phyloP scores from a whole-genome alignment of 2,113 vertebrate species.

The Phylloscopus trochiloides region DNA sequence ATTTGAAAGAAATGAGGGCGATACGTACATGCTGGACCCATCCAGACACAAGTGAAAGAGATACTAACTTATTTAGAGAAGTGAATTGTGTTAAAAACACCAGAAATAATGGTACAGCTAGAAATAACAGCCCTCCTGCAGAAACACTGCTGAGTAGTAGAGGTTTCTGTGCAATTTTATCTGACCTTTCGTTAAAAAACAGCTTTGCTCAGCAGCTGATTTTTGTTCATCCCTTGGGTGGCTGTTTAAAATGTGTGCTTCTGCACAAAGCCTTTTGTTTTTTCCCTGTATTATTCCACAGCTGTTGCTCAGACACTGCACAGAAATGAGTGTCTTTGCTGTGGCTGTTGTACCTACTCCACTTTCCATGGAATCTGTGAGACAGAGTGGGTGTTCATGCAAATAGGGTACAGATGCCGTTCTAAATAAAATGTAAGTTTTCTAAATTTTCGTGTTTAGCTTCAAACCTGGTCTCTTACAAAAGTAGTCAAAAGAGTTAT shows the following conservation, averaged over 20 bases:
- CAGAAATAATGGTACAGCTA: not conserved
- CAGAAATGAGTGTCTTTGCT: not conserved
- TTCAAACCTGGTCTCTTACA: not conserved
- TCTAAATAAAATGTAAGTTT: not conserved
- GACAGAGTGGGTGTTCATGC: not conserved
- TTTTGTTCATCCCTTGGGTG: conserved; percentile 13
- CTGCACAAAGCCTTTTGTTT: not conserved
- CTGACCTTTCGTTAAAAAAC: conserved; percentile 36
- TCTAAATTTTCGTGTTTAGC: not conserved
- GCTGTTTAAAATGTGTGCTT: not conserved
- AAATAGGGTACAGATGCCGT: not conserved
- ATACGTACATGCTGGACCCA: not conserved
- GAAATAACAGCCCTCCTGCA: not conserved
- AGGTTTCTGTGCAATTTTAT: not conserved
- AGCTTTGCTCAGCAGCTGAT: not conserved
- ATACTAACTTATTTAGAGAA: not conserved
- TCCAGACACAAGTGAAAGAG: not conserved
- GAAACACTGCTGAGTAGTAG: not conserved
- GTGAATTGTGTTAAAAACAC: not conserved
- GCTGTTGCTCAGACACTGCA: not conserved
- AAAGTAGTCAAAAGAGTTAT: not conserved
- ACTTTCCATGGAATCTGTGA: not conserved
- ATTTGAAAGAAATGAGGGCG: not conserved
- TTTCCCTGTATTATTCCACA: not conserved
- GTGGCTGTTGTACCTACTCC: not conserved